These are phyloP conservation scores for Rhabdornis inornatus DNA, from an alignment of 2,113 vertebrate genomes.

Conservation along the genomic window DNA sequence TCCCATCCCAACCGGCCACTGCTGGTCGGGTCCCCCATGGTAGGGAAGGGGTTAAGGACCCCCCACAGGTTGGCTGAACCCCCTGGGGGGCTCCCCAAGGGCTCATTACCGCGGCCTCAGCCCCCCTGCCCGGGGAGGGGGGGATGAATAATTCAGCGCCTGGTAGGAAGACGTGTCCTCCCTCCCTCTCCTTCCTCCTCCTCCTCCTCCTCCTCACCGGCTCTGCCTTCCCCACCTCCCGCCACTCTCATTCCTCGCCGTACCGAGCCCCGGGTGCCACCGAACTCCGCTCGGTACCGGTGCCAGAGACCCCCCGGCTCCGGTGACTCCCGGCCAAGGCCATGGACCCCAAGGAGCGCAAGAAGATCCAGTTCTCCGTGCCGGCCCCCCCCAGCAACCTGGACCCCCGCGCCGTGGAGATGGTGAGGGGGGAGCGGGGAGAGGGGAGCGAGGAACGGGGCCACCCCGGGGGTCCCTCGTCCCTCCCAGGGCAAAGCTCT, in stretches of 20 bases:
- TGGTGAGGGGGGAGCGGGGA: constrained; percentile 77
- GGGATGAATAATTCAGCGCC: constrained; percentile 75
- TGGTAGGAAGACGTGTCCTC: constrained; percentile 61
- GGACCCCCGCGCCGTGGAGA: constrained; percentile 93
- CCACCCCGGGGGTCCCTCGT: background rate
- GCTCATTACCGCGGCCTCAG: constrained; percentile 34
- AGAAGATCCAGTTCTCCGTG: constrained; percentile 93
- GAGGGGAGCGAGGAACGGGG: background rate
- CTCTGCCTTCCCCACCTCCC: constrained; percentile 44
- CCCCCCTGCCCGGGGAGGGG: constrained; percentile 36
- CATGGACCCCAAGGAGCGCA: constrained; percentile 85
- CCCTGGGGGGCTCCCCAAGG: constrained; percentile 29
- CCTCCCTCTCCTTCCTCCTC: constrained; percentile 56
- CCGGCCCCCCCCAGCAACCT: constrained; percentile 85
- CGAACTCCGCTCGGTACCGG: constrained; percentile 16
- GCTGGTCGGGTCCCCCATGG: fast-evolving
- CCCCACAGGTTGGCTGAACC: background rate
- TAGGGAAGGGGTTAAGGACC: constrained; percentile 36
- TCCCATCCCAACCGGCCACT: background rate
- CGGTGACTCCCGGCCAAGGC: constrained; percentile 70
- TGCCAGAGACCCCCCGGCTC: constrained; percentile 7
- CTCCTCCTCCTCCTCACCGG: constrained; percentile 48
- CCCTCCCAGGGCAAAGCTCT: background rate
- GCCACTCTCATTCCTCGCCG: constrained; percentile 57
- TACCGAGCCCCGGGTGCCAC: constrained; percentile 64